phyloP scores from a whole-genome alignment of 2,113 vertebrate genomes.

The Oenanthe melanoleuca region DNA sequence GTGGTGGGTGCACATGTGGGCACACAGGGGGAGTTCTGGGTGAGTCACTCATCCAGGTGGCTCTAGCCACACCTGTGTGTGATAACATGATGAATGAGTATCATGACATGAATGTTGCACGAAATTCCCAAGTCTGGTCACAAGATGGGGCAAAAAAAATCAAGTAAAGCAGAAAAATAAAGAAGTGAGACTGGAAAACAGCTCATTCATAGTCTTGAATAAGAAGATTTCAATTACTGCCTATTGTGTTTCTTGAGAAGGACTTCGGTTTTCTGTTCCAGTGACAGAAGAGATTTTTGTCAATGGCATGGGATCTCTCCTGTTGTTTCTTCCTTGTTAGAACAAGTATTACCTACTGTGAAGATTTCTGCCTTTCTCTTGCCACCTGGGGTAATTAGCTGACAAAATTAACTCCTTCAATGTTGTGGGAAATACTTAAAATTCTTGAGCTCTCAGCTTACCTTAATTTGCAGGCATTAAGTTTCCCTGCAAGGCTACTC shows the following conservation, averaged over 20 bases:
- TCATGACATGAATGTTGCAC: fast-evolving
- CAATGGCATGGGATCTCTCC: background rate
- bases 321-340: background rate
- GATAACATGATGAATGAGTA: background rate
- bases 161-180: background rate
- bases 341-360: background rate
- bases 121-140: background rate
- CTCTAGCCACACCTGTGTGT: background rate
- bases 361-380: background rate
- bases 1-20: background rate
- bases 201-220: background rate
- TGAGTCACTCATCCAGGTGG: background rate
- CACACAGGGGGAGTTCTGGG: background rate
- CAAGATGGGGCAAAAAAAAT: background rate
- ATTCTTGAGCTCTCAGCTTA: background rate
- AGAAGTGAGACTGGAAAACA: background rate
- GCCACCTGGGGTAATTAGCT: background rate
- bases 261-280: background rate
- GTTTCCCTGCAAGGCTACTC: background rate
- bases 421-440: background rate
- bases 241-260: background rate
- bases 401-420: background rate
- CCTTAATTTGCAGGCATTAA: background rate
- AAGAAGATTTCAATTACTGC: background rate
- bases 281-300: background rate